Evolutionary conservation across 2,113 vertebrate genomes (phyloP).

Genomic region (Tyto alba): DNA sequence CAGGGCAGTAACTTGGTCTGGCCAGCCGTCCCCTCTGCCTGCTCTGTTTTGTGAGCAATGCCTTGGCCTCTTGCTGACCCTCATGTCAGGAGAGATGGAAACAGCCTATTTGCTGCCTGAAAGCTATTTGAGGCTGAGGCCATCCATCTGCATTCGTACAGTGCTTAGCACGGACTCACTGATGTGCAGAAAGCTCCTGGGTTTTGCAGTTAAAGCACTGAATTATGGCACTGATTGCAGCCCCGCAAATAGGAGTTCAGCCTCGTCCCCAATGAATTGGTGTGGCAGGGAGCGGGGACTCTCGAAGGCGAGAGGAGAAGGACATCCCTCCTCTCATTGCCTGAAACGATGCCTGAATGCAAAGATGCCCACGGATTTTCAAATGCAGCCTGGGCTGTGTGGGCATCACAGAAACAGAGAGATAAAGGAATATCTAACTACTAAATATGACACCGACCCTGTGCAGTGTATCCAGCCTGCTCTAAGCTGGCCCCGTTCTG

Average conservation of each 20-base stretch:
- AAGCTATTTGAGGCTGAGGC: background rate
- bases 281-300: rapidly evolving
- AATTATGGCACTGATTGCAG: background rate
- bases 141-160: background rate
- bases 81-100: background rate
- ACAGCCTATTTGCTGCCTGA: background rate
- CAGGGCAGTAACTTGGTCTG: background rate
- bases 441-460: too few relatives aligned
- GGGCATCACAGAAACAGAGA: too few relatives aligned
- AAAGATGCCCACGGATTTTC: background rate
- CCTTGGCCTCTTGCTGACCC: background rate
- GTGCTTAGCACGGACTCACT: background rate
- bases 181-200: background rate
- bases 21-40: background rate
- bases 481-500: background rate
- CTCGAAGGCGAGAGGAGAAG: background rate
- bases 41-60: background rate
- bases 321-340: too few relatives aligned
- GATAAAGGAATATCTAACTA: background rate
- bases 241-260: background rate
- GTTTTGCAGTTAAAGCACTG: background rate
- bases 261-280: background rate
- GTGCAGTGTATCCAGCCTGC: background rate
- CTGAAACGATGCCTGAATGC: rapidly evolving
- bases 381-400: background rate